A percentile compares a stretch with the other conserved stretches of the same genome.
Evolutionary conservation across 2,113 vertebrate species (phyloP).

Genomic region (Podarcis raffonei): DNA sequence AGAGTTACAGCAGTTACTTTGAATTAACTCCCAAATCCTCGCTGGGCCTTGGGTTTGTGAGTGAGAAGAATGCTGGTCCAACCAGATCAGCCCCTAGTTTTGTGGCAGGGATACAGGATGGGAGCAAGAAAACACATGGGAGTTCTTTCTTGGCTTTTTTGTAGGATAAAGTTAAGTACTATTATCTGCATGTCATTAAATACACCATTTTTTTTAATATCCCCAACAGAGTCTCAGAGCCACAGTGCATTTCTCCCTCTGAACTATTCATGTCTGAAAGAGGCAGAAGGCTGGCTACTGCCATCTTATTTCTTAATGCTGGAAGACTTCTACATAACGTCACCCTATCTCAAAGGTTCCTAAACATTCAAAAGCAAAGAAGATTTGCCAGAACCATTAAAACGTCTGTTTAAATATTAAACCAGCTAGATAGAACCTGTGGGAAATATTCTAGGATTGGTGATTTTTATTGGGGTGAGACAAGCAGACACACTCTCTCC

Average conservation of each 20-base stretch:
- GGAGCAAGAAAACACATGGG: conserved; percentile 13
- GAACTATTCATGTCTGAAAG: conserved; percentile 4
- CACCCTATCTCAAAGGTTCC: conserved; percentile 50
- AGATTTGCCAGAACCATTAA: neutral
- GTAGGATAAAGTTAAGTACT: conserved; percentile 34
- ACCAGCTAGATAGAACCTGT: conserved; percentile 45
- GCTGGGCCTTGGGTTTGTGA: neutral
- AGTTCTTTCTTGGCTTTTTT: conserved; percentile 20
- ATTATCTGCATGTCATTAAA: conserved; percentile 30
- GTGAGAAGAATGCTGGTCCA: neutral
- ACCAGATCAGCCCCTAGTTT: neutral
- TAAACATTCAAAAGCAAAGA: conserved; percentile 48
- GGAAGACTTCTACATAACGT: conserved; percentile 40
- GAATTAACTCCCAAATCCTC: neutral
- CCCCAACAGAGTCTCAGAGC: conserved; percentile 21
- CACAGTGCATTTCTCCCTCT: neutral
- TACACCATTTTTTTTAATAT: conserved; percentile 23
- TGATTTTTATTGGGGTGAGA: conserved; percentile 46
- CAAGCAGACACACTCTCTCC: neutral
- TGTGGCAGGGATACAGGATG: conserved; percentile 33
- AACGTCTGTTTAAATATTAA: conserved; percentile 65
- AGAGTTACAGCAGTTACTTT: neutral
- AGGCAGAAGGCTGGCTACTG: conserved; percentile 38
- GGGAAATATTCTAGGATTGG: conserved; percentile 38
- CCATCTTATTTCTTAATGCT: conserved; percentile 40